Conservation (phyloP, 2,797 vertebrate genomes). For the Hafferia zeledoni region DNA sequence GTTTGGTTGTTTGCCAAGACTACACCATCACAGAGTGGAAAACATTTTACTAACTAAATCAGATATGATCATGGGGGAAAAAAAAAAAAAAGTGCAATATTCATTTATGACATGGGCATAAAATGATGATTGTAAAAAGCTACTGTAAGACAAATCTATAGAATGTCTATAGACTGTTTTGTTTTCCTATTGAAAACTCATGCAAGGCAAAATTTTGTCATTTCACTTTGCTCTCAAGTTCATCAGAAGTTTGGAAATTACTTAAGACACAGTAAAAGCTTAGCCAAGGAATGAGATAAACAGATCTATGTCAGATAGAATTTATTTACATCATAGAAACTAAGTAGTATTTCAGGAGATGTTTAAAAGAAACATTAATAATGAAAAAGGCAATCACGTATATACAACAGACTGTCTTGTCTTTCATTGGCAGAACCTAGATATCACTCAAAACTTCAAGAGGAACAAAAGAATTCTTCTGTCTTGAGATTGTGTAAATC, state of each 20-base stretch:
- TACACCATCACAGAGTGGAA: background rate
- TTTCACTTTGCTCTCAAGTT: constrained; percentile 47
- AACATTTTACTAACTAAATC: background rate
- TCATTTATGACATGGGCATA: background rate
- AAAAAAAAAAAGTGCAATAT: background rate
- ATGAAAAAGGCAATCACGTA: background rate
- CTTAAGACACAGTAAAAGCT: background rate
- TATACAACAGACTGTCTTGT: background rate
- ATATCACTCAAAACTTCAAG: background rate
- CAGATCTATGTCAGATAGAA: background rate
- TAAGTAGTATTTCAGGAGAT: constrained; percentile 7
- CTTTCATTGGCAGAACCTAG: background rate
- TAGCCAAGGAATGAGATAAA: constrained; percentile 12
- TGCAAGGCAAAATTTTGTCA: constrained; percentile 48
- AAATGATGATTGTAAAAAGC: background rate
- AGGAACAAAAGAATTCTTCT: background rate
- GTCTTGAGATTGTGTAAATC: background rate
- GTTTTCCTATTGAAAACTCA: background rate
- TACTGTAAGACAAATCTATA: background rate
- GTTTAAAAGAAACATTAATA: background rate
- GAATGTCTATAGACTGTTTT: background rate
- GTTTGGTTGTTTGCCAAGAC: background rate
- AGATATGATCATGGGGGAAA: background rate
- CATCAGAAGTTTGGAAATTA: constrained; percentile 52
- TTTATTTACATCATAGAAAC: constrained; percentile 33